A percentile compares a stretch with the other conserved stretches of the same genome.
Evolutionary conservation across 2,888 invertebrate species (phyloP).

Genomic region (Drosophila atripex): DNA sequence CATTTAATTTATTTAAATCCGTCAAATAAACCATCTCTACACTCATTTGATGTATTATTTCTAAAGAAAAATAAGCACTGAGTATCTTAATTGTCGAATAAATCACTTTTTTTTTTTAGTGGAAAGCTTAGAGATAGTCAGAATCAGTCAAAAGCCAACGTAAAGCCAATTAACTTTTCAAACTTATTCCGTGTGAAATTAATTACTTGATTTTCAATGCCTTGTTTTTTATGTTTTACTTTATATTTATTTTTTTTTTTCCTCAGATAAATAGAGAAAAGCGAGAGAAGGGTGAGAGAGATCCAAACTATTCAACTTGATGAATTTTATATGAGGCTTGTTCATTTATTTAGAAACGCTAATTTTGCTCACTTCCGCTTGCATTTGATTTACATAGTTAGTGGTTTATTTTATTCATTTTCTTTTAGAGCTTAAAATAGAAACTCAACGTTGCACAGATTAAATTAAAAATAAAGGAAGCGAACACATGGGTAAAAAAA

Average conservation of each 20-base stretch:
- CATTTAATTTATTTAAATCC: no score
- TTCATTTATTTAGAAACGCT: conserved; percentile 47
- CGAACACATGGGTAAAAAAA: background rate
- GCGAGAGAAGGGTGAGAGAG: background rate
- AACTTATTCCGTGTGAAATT: conserved; percentile 76
- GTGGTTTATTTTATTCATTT: background rate
- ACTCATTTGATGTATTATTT: no score
- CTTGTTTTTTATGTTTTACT: conserved; percentile 11
- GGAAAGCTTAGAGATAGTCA: background rate
- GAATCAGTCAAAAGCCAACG: conserved; percentile 60
- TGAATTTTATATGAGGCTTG: conserved; percentile 53
- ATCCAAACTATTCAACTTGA: conserved; percentile 53
- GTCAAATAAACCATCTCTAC: no score
- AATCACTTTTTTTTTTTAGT: background rate
- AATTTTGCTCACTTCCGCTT: conserved; percentile 59
- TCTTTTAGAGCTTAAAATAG: conserved; percentile 1
- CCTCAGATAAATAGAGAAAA: background rate
- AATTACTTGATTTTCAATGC: conserved; percentile 65
- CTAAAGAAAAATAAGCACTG: background rate
- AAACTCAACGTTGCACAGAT: background rate
- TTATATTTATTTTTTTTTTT: conserved; percentile 1
- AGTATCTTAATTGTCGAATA: background rate
- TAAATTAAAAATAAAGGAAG: no score
- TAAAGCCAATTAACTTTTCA: conserved; percentile 72
- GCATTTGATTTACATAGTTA: conserved; percentile 20